phyloP scores from a whole-genome alignment of 2,888 invertebrate genomes.

The Rhyacophila evoluta region DNA sequence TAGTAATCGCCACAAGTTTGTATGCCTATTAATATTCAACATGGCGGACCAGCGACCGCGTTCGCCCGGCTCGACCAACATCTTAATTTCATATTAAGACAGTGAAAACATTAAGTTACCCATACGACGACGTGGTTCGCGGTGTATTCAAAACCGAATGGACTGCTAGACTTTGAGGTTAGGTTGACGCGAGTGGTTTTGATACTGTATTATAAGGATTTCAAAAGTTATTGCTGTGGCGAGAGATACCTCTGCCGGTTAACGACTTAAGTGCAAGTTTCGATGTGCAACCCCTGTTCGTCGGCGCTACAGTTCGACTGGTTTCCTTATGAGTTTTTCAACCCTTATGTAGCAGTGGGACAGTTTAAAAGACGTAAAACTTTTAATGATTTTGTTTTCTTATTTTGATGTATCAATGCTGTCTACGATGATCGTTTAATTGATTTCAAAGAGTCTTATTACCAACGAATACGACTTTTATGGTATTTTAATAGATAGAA shows the following conservation, averaged over 20 bases:
- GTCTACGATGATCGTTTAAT: neutral
- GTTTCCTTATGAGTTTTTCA: constrained; percentile 19
- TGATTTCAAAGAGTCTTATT: neutral
- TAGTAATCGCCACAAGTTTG: constrained; percentile 55
- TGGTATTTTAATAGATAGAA: too few species aligned
- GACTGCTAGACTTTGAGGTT: constrained; percentile 26
- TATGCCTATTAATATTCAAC: constrained; percentile 55
- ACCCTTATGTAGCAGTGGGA: constrained; percentile 4
- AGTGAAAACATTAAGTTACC: constrained; percentile 49
- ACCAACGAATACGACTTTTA: too few species aligned
- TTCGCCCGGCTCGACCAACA: constrained; percentile 40
- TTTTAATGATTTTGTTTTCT: neutral
- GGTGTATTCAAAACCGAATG: constrained; percentile 24
- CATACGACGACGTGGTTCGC: constrained; percentile 42
- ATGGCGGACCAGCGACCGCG: constrained; percentile 53
- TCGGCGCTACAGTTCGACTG: neutral
- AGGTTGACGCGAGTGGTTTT: constrained; percentile 7
- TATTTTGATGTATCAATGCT: neutral
- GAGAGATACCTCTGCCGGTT: constrained; percentile 14
- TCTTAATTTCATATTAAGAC: constrained; percentile 53
- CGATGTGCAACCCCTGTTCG: constrained; percentile 14
- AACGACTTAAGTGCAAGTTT: constrained; percentile 14
- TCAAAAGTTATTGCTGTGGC: constrained; percentile 19
- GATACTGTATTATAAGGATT: constrained; percentile 6
- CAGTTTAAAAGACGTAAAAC: constrained; percentile 1